phyloP scores from a whole-genome alignment of 2,888 invertebrate species.

The Abrostola tripartita region DNA sequence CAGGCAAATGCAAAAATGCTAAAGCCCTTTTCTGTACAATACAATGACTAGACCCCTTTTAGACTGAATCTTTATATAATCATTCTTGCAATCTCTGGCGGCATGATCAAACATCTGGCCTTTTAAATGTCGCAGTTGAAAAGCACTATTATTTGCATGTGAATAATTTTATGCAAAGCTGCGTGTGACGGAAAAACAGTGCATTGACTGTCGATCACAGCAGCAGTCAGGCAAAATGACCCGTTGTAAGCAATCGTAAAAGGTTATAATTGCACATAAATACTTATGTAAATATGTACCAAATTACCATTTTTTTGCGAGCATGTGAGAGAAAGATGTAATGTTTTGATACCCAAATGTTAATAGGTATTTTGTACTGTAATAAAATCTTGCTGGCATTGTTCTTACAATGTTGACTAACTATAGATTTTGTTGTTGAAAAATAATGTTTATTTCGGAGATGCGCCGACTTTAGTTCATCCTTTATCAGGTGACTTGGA shows the following conservation, averaged over 20 bases:
- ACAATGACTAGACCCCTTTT: background rate
- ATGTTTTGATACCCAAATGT: slow-evolving; percentile 23
- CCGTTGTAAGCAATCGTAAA: slow-evolving; percentile 21
- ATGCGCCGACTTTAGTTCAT: slow-evolving; percentile 11
- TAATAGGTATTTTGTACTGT: slow-evolving; percentile 28
- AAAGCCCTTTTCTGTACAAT: background rate
- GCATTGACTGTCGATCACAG: background rate
- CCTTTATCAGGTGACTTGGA: slow-evolving; percentile 17
- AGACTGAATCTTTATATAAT: background rate
- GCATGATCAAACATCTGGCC: too few relatives aligned
- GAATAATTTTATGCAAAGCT: too few relatives aligned
- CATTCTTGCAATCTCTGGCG: background rate
- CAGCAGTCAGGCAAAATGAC: background rate
- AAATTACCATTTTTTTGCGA: too few relatives aligned
- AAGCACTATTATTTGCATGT: too few relatives aligned
- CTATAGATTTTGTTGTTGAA: slow-evolving; percentile 12
- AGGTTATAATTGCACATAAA: slow-evolving; percentile 24
- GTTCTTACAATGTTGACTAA: slow-evolving; percentile 8
- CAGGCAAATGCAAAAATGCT: background rate
- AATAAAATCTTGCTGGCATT: slow-evolving; percentile 26
- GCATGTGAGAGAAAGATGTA: background rate
- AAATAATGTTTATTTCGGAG: slow-evolving; percentile 24
- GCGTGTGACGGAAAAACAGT: too few relatives aligned
- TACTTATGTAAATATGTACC: slow-evolving; percentile 20
- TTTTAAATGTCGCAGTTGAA: too few relatives aligned